Evolutionary conservation across 2,797 vertebrate genomes (phyloP), one percentile per base, ranked within the genome.

Genomic region (Takifugu ocellatus): DNA sequence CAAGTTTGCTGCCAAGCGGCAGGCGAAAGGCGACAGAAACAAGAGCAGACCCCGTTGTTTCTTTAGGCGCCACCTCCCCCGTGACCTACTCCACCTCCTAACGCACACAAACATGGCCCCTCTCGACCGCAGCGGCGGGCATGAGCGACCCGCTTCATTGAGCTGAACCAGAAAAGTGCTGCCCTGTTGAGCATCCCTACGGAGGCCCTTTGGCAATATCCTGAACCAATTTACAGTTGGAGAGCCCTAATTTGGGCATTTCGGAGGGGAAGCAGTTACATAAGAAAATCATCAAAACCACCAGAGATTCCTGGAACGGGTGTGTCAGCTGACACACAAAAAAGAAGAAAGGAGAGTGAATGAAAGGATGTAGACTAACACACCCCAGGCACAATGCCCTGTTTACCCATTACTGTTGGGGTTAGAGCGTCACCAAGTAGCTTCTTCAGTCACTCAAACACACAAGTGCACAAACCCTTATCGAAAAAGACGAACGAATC

Each of bases 281-380:
- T 74, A 68, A 79, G 75, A 78, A 84, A 87, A 76, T 84, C 78
- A 66, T 81, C 83, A 70, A 81, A 85, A 84, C 87, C 83, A 70
- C 79, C 44, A 55, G 54, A 86, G 84, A 91, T 91, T 92, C 87
- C 73, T 77, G 80, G 79, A 84, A 87, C 70, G 87, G 89, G 91
- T 87, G 89, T 88, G 87, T 86, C 82, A 78, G 78, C 70, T 84
- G 74, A 86, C 69, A 69, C 66, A 70, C 77, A 59, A 36, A 54
- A 76, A 52, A 51, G n/a, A 44, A n/a, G 63, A 78, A 75, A 82
- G 49, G 70, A 68, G 56, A 64, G 55, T 27, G 7, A 66, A 60
- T 78, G 53, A 71, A 78, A 72, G 72, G 79, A 81, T 63, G 68
- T 68, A 84, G 61, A 74, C 72, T 74, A 72, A 74, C 67, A 72